Conservation (phyloP, 30 jellyfish, hydroid and myxozoan genomes). For the Aurelia sp. region DNA sequence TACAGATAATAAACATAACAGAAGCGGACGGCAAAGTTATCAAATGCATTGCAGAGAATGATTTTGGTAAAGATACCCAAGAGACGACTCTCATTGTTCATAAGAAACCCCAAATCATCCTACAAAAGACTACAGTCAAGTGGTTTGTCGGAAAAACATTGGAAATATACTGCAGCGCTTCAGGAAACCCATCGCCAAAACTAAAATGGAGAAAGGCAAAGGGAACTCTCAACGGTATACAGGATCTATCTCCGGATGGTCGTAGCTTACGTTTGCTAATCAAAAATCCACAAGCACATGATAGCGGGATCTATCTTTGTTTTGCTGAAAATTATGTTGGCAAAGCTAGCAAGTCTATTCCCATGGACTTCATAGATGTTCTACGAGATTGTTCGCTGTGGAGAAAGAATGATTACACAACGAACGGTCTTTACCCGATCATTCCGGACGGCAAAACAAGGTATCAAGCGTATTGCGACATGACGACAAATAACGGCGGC, state of each 20-base stretch:
- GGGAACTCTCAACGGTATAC: not conserved
- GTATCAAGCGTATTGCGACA: constrained; percentile 37
- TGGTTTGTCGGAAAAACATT: not conserved
- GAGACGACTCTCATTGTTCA: not conserved
- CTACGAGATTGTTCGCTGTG: constrained; percentile 25
- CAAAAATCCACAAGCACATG: not conserved
- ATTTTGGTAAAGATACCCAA: not conserved
- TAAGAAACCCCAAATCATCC: not conserved
- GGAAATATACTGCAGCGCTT: constrained; percentile 9
- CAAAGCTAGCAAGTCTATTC: not conserved
- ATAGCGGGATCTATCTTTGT: constrained; percentile 4
- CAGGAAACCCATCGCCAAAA: constrained; percentile 6
- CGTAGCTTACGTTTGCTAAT: too few species aligned
- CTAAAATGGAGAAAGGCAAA: constrained; percentile 4
- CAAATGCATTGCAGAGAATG: too few species aligned
- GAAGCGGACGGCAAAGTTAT: not conserved
- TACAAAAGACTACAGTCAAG: not conserved
- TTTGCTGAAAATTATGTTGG: constrained; percentile 3
- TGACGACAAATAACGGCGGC: constrained; percentile 39
- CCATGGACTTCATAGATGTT: not conserved
- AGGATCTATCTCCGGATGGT: not conserved
- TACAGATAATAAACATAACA: too few species aligned
- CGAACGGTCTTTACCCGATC: constrained; percentile 11
- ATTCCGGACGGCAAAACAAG: constrained; percentile 11
- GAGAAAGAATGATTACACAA: not conserved